Base-by-base conservation (phyloP, 2,113 vertebrate species). In the Lagopus leucura region DNA sequence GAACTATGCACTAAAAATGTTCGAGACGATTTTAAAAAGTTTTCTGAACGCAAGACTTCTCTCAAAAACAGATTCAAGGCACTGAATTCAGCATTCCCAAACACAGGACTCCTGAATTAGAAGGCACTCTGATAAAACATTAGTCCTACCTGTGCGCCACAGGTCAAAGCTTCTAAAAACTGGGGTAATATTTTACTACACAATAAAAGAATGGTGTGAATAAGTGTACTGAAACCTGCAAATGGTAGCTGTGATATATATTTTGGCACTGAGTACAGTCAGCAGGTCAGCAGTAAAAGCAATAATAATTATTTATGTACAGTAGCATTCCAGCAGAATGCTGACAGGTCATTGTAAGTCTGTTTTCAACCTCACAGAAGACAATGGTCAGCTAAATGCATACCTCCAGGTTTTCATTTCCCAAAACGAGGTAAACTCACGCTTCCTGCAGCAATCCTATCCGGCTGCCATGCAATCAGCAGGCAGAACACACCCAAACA, bases 271-370 rank as follows among this genome's bases (percentile, higher is more conserved):
- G 1, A 82, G 14, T 42, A 61, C 72, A 74, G 38, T 34, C 60
- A 77, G 69, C 32, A 78, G 60, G 67, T 65, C 61, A 88, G 30
- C 34, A 88, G 47, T n/a, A 78, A 88, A 63, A 64, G 72, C 69
- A 71, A 7, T 36, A 77, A 34, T 52, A 78, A 78, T 86, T 74
- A 87, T 50, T 94, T 83, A 92, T 64, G 83, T 57, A 82, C 76
- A 82, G 50, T 27, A 40, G 50, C 32, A 83, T 6, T 42, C 55
- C n/a, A 74, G 76, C 45, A 66, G 60, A 77, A 83, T 5, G 55
- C 65, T 54, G 42, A 54, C 28, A 80, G 71, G 58, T 79, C 78
- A 52, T 0, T 43, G 36, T 24, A 48, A 0, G 8, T 36, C 58
- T 85, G 55, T 21, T 77, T 90, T 50, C 86, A 91, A 16, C 45